phyloP scores from a whole-genome alignment of 2,888 invertebrate species.

The Andrena flavipes region DNA sequence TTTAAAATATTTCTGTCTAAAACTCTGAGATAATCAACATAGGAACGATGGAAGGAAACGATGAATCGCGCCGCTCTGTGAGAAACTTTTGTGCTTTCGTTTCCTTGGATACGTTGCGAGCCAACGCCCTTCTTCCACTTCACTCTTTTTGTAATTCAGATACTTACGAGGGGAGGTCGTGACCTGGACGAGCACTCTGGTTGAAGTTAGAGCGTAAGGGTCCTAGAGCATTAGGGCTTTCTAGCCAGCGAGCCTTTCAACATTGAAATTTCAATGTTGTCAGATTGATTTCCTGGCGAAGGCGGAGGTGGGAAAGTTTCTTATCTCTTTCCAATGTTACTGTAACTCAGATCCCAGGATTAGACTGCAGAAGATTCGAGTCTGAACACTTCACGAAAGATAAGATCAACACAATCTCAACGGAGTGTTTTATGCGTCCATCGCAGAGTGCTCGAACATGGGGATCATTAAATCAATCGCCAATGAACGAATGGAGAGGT shows the following conservation, averaged over 20 bases:
- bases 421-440: background rate
- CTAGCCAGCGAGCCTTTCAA: background rate
- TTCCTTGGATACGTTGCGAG: background rate
- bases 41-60: constrained; percentile 6
- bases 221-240: background rate
- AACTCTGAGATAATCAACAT: constrained; percentile 17
- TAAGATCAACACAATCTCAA: background rate
- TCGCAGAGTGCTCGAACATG: background rate
- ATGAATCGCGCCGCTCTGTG: background rate
- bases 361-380: background rate
- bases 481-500: background rate
- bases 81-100: constrained; percentile 19
- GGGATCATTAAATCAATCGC: background rate
- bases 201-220: background rate
- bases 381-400: background rate
- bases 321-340: no score
- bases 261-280: background rate
- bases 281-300: no score
- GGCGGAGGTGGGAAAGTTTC: no score
- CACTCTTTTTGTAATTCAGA: background rate
- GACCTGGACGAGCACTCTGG: constrained; percentile 1
- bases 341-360: background rate
- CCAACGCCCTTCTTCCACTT: background rate
- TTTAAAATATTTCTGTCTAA: constrained; percentile 2
- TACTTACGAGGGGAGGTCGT: background rate